phyloP scores from a whole-genome alignment of 2,797 vertebrate genomes.

The Sebastiscus tertius region DNA sequence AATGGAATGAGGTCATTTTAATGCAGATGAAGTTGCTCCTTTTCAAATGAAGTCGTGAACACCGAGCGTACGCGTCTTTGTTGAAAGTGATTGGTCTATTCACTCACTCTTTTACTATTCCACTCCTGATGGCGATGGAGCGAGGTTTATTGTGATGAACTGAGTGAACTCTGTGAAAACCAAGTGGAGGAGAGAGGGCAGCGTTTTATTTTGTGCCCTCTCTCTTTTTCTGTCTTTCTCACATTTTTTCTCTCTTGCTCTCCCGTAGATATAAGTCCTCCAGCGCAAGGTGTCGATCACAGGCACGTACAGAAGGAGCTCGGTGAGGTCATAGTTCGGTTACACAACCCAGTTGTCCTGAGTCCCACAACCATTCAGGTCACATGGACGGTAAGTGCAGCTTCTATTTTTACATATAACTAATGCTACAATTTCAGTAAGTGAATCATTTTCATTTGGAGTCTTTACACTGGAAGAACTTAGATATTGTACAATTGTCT shows the following conservation, averaged over 20 bases:
- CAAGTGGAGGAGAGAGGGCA: background rate
- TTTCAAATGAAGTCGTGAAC: conserved; percentile 50
- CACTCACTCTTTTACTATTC: conserved; percentile 29
- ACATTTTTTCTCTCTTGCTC: conserved; percentile 5
- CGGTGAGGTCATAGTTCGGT: conserved; percentile 93
- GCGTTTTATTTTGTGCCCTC: background rate
- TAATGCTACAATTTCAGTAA: background rate
- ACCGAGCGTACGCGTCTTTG: conserved; percentile 33
- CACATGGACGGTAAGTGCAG: conserved; percentile 93
- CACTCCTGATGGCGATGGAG: conserved; percentile 14
- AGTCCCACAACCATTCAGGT: conserved; percentile 96
- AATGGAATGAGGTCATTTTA: conserved; percentile 50
- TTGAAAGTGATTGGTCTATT: conserved; percentile 43
- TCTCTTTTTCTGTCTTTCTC: background rate
- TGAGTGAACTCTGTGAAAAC: conserved; percentile 14
- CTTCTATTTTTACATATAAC: background rate
- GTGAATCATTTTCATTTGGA: background rate
- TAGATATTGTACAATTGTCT: background rate
- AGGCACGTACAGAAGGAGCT: conserved; percentile 98
- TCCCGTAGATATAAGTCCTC: conserved; percentile 94
- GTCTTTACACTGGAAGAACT: background rate
- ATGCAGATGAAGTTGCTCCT: conserved; percentile 53
- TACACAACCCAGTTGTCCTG: conserved; percentile 94
- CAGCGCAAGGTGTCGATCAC: conserved; percentile 97
- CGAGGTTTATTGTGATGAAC: conserved; percentile 11